Evolutionary conservation across 2,797 vertebrate genomes (phyloP), one percentile per base, ranked within the genome.

Genomic region (Lagodon rhomboides): DNA sequence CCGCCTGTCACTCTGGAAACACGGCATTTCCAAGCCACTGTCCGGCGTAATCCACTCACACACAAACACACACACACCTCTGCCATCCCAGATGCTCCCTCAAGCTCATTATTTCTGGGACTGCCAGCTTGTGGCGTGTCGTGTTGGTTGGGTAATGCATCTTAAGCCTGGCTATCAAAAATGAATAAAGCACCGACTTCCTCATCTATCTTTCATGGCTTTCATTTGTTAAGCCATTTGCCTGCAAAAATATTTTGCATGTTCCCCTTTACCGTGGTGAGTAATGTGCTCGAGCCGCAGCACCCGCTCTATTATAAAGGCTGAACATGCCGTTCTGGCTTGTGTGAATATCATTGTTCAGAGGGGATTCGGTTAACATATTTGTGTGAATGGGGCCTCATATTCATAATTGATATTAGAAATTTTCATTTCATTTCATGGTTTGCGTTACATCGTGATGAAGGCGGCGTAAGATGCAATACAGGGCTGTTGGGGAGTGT

Each of bases 191-290:
- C 70, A 34, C 87, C 76, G 88, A 91, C 89, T 91, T 92, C 74
- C 91, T 92, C 93, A 94, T 93, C 81, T 85, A 94, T 93, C 87
- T 92, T 93, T 93, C 80, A 94, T 92, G 75, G 76, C 65, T 89
- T 92, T 92, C 85, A 91, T 93, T 92, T 94, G 90, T 91, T 89
- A 87, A 90, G 88, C 89, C 85, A 80, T 91, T 91, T 91, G 85
- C 87, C 77, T 82, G 75, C 65, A 56, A 87, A 91, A 87, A 89
- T 86, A 90, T 91, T 88, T 86, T 79, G 83, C 86, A 87, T 89
- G 87, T 86, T 90, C 75, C 73, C 72, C n/a, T n/a, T 53, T 46
- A 74, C 75, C 70, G 73, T 83, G 74, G 82, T 62, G 86, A 91
- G 84, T 85, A 83, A 83, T 77, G 80, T 30, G 79, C 85, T 75